Evolutionary conservation across 37 sponge, comb jelly and placozoan species (phyloP).

Genomic region (Theonella swinhoei): DNA sequence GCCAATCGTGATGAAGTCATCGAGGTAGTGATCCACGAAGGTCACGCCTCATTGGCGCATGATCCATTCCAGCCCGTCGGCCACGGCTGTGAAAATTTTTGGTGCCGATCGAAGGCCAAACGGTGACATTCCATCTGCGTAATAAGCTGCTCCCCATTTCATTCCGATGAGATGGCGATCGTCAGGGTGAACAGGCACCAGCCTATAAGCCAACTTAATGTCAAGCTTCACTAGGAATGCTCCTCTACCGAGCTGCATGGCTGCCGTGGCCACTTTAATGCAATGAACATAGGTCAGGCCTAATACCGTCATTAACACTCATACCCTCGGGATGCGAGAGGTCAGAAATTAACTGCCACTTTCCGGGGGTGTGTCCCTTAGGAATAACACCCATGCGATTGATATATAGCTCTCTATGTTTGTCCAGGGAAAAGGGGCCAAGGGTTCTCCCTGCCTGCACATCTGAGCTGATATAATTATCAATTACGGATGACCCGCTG

Average conservation of each 20-base stretch:
- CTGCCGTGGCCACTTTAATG: slow-evolving; percentile 30
- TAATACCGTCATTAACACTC: slow-evolving; percentile 39
- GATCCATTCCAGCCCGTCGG: slow-evolving; percentile 22
- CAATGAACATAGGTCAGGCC: slow-evolving; percentile 8
- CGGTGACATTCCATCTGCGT: background rate
- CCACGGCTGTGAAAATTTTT: slow-evolving; percentile 42
- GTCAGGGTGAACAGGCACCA: slow-evolving; percentile 6
- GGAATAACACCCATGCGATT: slow-evolving; percentile 31
- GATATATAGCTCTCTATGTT: background rate
- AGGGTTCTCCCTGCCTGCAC: background rate
- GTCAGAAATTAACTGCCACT: slow-evolving; percentile 24
- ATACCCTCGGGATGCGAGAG: slow-evolving; percentile 21
- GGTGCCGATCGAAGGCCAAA: too few relatives aligned
- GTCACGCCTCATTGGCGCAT: slow-evolving; percentile 2
- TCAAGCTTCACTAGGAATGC: slow-evolving; percentile 13
- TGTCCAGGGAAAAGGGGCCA: background rate
- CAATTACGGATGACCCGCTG: background rate
- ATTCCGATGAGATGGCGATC: slow-evolving; percentile 1
- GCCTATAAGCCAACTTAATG: slow-evolving; percentile 5
- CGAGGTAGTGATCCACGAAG: too few relatives aligned
- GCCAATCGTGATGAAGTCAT: too few relatives aligned
- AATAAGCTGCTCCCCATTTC: background rate
- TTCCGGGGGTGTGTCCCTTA: slow-evolving; percentile 12
- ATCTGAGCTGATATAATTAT: background rate
- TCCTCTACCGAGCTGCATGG: background rate